Evolutionary conservation across 2,113 vertebrate genomes (phyloP).

Genomic region (Notiomystis cincta): DNA sequence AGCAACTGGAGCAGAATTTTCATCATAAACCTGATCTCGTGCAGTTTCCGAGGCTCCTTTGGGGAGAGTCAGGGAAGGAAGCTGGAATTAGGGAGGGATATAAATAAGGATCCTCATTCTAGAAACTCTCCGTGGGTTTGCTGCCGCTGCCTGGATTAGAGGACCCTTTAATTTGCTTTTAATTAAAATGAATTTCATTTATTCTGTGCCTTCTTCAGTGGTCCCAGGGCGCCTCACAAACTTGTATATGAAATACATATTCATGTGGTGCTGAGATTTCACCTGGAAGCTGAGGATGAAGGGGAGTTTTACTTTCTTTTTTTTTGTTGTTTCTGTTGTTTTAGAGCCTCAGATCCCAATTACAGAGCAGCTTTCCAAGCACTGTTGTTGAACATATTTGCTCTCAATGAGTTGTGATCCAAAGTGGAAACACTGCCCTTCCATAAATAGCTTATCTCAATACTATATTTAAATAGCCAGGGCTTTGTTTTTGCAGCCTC

Average conservation of each 20-base stretch:
- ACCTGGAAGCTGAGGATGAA: not conserved
- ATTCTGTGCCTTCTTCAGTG: not conserved
- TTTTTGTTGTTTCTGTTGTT: not conserved
- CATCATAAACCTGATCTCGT: constrained; percentile 3
- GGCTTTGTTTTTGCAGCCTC: not conserved
- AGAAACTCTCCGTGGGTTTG: not conserved
- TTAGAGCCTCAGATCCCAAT: not conserved
- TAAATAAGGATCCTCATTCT: not conserved
- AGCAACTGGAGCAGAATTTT: constrained; percentile 50
- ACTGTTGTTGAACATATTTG: fast-evolving
- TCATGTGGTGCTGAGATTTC: not conserved
- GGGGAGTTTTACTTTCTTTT: not conserved
- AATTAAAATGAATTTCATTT: constrained; percentile 57
- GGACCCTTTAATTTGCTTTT: constrained; percentile 45
- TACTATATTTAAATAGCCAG: not conserved
- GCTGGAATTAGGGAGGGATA: not conserved
- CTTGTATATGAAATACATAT: not conserved
- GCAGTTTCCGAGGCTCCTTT: not conserved
- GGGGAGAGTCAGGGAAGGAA: not conserved
- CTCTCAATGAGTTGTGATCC: not conserved
- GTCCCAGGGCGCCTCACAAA: not conserved
- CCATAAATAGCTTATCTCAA: not conserved
- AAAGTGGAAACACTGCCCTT: not conserved
- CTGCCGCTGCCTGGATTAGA: constrained; percentile 33
- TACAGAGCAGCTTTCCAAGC: not conserved